Conservation (phyloP, 2,797 vertebrate species). For the Lacerta viridis region DNA sequence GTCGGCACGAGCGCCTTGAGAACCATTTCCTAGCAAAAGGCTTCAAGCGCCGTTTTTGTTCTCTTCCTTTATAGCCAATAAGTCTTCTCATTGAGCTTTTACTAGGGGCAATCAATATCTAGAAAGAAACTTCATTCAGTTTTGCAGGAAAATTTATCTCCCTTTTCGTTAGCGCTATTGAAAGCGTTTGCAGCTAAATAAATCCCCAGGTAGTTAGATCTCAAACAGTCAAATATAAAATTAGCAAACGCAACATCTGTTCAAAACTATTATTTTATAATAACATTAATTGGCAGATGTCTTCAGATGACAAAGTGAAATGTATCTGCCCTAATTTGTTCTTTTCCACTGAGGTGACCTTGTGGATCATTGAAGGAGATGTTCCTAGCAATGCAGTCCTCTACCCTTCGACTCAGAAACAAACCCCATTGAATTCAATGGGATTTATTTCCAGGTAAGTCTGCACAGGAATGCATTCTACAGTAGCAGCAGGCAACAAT, state of each 20-base stretch:
- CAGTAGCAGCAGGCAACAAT: conserved; percentile 49
- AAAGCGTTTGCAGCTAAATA: conserved; percentile 71
- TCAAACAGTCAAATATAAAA: conserved; percentile 78
- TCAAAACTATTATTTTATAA: conserved; percentile 83
- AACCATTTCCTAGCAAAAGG: conserved; percentile 56
- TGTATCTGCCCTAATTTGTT: conserved; percentile 59
- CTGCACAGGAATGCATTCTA: neutral
- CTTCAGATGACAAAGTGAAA: conserved; percentile 76
- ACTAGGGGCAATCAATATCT: conserved; percentile 54
- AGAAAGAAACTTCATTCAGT: conserved; percentile 63
- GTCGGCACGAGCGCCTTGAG: conserved; percentile 45
- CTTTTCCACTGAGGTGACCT: conserved; percentile 64
- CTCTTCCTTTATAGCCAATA: conserved; percentile 62
- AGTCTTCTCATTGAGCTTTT: conserved; percentile 62
- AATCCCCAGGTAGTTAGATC: conserved; percentile 78
- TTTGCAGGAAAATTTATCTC: conserved; percentile 62
- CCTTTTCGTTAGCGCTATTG: conserved; percentile 65
- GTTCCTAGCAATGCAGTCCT: neutral
- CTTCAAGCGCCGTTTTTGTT: conserved; percentile 48
- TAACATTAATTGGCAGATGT: conserved; percentile 81
- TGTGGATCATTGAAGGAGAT: conserved; percentile 57
- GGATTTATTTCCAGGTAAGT: neutral
- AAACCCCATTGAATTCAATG: neutral
- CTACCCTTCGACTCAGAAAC: neutral
- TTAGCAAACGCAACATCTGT: conserved; percentile 82